Percentiles rank a stretch among this genome's conserved stretches.
phyloP scores from a whole-genome alignment of 2,113 vertebrate genomes.

The Aegotheles bennettii region DNA sequence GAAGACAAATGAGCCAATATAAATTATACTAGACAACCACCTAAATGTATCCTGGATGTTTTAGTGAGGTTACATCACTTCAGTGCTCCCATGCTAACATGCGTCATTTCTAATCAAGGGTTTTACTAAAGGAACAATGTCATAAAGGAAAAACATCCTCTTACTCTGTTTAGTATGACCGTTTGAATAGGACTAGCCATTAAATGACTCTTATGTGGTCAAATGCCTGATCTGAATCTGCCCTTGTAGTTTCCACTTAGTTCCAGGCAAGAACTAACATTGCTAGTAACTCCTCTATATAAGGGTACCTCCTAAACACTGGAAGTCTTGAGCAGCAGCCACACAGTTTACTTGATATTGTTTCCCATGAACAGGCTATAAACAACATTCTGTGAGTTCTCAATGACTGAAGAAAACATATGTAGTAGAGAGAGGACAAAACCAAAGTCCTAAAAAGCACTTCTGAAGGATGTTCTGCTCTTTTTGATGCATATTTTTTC shows the following conservation, averaged over 20 bases:
- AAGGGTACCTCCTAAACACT: not conserved
- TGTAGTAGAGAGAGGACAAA: not conserved
- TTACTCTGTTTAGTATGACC: not conserved
- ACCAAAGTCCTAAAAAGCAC: not conserved
- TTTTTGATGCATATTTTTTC: not conserved
- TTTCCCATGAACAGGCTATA: not conserved
- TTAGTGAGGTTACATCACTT: constrained; percentile 2
- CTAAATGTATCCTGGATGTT: not conserved
- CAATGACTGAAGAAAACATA: not conserved
- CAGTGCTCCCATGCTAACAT: not conserved
- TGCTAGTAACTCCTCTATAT: not conserved
- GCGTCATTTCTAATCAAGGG: not conserved
- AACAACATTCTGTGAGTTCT: not conserved
- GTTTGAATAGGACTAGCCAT: not conserved
- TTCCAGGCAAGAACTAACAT: not conserved
- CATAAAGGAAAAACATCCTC: not conserved
- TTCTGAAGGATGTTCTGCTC: not conserved
- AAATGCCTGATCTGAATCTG: not conserved
- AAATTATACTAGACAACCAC: constrained; percentile 5
- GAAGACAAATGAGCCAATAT: not conserved
- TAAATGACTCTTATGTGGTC: not conserved
- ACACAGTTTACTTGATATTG: not conserved
- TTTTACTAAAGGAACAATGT: not conserved
- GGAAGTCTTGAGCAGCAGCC: not conserved
- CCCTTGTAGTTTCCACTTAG: not conserved